Evolutionary conservation across 1,140 invertebrate species (phyloP).

Genomic region (Bombus confusus): DNA sequence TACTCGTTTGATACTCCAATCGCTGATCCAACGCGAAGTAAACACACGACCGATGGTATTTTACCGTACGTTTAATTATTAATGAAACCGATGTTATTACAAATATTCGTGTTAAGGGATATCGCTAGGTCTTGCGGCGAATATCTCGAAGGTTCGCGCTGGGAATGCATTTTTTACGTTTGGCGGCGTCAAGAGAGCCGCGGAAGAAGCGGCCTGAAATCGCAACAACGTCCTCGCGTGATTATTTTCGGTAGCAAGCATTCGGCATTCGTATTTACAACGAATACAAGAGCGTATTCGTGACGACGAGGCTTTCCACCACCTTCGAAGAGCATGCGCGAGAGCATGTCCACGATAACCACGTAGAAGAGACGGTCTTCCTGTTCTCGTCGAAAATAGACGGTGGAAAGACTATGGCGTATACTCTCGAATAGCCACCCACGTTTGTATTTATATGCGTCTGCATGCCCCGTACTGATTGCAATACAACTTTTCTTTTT

Average conservation of each 20-base stretch:
- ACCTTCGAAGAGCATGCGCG: slow-evolving; percentile 53
- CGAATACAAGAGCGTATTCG: slow-evolving; percentile 35
- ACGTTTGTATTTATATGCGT: slow-evolving; percentile 55
- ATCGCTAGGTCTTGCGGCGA: not conserved
- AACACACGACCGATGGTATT: not conserved
- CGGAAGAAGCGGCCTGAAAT: slow-evolving; percentile 36
- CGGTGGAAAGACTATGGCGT: slow-evolving; percentile 45
- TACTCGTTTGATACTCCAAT: not conserved
- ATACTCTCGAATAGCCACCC: slow-evolving; percentile 33
- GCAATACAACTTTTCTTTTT: slow-evolving; percentile 3
- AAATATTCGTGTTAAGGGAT: not conserved
- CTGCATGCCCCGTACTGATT: slow-evolving; percentile 28
- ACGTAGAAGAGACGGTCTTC: slow-evolving; percentile 51
- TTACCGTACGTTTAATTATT: not conserved
- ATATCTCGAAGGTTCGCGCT: not conserved
- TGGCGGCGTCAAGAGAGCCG: slow-evolving; percentile 15
- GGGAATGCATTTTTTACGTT: slow-evolving; percentile 45
- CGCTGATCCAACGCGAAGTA: not conserved
- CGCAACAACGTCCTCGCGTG: slow-evolving; percentile 45
- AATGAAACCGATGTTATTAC: not conserved
- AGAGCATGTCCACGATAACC: not conserved
- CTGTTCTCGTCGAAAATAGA: slow-evolving; percentile 69
- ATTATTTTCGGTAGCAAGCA: slow-evolving; percentile 67
- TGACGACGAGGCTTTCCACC: slow-evolving; percentile 1
- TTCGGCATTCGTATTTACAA: slow-evolving; percentile 63